A percentile compares a stretch with the other conserved stretches of the same genome.
phyloP scores from a whole-genome alignment of 37 sponge, comb jelly and placozoan genomes.

The Eunapius fragilis region DNA sequence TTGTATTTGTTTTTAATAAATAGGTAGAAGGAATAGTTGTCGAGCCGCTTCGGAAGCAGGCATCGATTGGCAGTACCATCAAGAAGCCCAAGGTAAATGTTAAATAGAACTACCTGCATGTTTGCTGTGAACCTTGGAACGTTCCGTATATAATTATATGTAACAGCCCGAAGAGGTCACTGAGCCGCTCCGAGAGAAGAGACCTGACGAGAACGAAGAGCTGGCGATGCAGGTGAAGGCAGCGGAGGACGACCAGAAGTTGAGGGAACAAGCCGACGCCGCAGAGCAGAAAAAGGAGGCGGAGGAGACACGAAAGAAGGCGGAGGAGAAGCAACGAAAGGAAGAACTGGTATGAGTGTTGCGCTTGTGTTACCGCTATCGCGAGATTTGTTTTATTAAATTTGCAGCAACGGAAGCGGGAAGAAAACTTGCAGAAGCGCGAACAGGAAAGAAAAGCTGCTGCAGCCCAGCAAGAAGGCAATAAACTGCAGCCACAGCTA shows the following conservation, averaged over 20 bases:
- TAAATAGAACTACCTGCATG: background rate
- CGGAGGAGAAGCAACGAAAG: constrained; percentile 18
- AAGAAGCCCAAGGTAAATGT: background rate
- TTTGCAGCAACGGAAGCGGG: constrained; percentile 33
- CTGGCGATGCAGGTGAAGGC: constrained; percentile 19
- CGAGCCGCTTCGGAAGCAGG: too few species aligned
- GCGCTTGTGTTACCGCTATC: too few species aligned
- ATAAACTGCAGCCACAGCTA: background rate
- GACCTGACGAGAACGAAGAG: constrained; percentile 1
- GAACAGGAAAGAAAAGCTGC: constrained; percentile 9
- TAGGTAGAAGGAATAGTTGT: too few species aligned
- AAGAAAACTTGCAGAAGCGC: constrained; percentile 19
- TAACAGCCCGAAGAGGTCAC: too few species aligned
- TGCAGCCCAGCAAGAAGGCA: constrained; percentile 1
- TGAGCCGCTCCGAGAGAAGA: background rate
- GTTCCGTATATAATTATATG: too few species aligned
- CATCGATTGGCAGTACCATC: too few species aligned
- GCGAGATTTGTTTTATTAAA: too few species aligned
- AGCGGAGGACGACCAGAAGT: background rate
- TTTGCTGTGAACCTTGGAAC: background rate
- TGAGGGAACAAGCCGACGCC: constrained; percentile 6
- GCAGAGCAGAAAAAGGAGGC: constrained; percentile 11
- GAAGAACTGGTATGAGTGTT: constrained; percentile 35
- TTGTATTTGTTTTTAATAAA: too few species aligned
- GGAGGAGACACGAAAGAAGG: too few species aligned